A percentile compares a stretch with the other conserved stretches of the same genome.
phyloP scores from a whole-genome alignment of 2,113 vertebrate genomes.

The Galemys pyrenaicus region DNA sequence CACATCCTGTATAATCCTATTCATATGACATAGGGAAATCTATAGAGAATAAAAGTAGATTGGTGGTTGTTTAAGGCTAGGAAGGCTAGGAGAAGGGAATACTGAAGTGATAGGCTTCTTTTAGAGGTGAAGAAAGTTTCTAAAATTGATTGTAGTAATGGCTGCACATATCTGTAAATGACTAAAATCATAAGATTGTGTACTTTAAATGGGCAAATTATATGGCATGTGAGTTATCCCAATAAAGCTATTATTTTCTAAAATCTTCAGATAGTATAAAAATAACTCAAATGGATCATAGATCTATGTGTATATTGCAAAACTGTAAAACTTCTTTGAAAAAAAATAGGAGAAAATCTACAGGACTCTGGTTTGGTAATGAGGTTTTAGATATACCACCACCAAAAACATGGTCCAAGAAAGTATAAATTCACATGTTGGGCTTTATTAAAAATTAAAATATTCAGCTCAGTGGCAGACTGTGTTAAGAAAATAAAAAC shows the following conservation, averaged over 20 bases:
- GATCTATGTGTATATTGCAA: background rate
- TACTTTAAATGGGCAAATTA: background rate
- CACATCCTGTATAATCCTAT: background rate
- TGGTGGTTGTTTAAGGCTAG: background rate
- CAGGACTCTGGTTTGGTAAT: background rate
- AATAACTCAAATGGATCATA: background rate
- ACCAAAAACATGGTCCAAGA: background rate
- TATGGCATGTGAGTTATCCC: background rate
- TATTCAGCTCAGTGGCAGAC: background rate
- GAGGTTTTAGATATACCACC: background rate
- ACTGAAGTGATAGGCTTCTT: background rate
- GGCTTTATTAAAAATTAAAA: conserved; percentile 44
- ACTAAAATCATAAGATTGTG: background rate
- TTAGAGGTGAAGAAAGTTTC: background rate
- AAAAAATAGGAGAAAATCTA: background rate
- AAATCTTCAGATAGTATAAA: background rate
- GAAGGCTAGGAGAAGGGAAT: background rate
- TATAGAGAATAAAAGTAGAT: background rate
- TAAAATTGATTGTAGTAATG: background rate
- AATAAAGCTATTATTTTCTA: background rate
- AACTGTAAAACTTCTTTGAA: background rate
- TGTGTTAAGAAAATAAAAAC: conserved; percentile 37
- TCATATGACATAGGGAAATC: background rate
- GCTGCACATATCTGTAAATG: background rate
- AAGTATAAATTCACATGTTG: background rate